Percentiles rank a stretch among this genome's conserved stretches.
Conservation (phyloP, 2,113 vertebrate genomes). For the Rhagologus leucostigma region DNA sequence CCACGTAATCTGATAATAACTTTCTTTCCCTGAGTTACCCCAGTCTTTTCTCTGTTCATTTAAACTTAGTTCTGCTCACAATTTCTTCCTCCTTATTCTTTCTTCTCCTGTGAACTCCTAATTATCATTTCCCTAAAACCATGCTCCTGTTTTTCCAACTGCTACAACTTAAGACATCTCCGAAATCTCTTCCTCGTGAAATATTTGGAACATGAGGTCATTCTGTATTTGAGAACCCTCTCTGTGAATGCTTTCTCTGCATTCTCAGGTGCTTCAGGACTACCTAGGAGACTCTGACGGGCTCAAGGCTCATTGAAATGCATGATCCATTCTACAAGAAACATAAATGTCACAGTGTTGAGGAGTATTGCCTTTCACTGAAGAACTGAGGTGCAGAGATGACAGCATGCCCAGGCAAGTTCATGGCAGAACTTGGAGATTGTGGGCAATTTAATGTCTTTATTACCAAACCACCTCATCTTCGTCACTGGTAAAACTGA, state of each 20-base stretch:
- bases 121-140: background rate
- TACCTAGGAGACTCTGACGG: background rate
- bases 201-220: background rate
- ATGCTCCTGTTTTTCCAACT: background rate
- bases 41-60: background rate
- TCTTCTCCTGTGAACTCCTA: background rate
- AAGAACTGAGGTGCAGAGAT: background rate
- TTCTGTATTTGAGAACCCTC: background rate
- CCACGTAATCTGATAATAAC: background rate
- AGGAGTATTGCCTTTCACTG: background rate
- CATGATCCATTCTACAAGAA: background rate
- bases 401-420: background rate
- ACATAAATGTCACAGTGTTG: background rate
- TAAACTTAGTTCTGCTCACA: background rate
- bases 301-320: background rate
- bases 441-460: background rate
- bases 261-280: background rate
- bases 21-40: background rate
- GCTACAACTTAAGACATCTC: background rate
- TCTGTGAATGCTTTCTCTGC: background rate
- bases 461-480: background rate
- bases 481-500: background rate
- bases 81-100: background rate
- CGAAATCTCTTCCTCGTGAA: background rate
- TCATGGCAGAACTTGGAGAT: background rate